Base-by-base conservation (phyloP, 35 echinoderm and acorn worm species). In the Ptychodera flava region DNA sequence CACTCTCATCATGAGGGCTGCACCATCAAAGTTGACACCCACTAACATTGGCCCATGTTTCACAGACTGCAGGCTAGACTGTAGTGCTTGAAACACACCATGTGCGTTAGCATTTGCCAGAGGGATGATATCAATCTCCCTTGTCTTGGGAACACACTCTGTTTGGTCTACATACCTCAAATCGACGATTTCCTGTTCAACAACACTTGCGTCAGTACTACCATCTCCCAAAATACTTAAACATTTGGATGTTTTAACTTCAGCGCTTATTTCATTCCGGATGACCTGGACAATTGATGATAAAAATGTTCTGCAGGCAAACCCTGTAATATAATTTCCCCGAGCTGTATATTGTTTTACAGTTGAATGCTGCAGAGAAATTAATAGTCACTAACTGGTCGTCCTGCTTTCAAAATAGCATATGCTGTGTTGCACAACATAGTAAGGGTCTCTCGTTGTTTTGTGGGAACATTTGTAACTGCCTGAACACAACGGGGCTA, bases 171-270 rank as follows among this genome's bases (percentile, higher is more conserved):
- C 1, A 36, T 37, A 83, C 30, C 82, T 1, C 34, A 83, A 34
- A 83, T 83, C 35, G 33, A 83, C 82, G 10, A 83, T 83, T 36
- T 83, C 82, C 82, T 83, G 82, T 36, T 83, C 82, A 37, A 83
- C 37, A 36, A 83, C 37, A 1, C 82, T 36, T n/a, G 33, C 37
- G 35, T 83, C 82, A 30, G 82, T 83, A 36, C 82, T 83, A 83
- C 82, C 82, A 83, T 83, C 82, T 36, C 33, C 34, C 37, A 83
- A 36, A 36, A 83, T 35, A 83, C 33, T 36, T 36, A 83, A 15
- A n/a, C 35, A 83, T 83, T 35, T 64, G 45, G 45, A 6, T 1
- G 64, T 35, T 33, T 78, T 16, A 1, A 86, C 77, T 33, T 86
- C 16, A 78, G 76, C 33, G 29, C 78, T 86, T 35, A 86, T 12